A percentile compares a stretch with the other conserved stretches of the same genome.
Evolutionary conservation across 2,888 invertebrate genomes (phyloP).

Genomic region (Pollenia amentaria): DNA sequence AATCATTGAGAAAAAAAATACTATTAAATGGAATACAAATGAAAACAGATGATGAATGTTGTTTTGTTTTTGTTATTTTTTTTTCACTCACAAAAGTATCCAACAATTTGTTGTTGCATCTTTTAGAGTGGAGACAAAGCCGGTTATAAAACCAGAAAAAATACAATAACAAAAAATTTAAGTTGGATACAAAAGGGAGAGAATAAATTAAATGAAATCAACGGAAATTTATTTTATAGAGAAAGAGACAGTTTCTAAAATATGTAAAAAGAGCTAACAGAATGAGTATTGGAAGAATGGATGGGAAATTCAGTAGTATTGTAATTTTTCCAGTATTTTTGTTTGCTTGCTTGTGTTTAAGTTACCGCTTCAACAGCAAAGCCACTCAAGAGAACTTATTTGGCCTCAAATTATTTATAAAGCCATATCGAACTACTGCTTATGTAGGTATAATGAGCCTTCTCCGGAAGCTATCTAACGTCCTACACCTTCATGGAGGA

Average conservation of each 20-base stretch:
- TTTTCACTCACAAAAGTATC: conserved; percentile 13
- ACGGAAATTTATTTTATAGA: neutral
- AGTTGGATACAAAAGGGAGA: conserved; percentile 26
- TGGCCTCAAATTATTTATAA: too few species aligned
- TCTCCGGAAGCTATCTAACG: too few species aligned
- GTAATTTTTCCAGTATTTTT: too few species aligned
- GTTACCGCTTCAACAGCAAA: too few species aligned
- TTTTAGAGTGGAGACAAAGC: conserved; percentile 45
- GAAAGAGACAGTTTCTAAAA: conserved; percentile 7
- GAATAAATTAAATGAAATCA: neutral
- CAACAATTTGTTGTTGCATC: conserved; percentile 24
- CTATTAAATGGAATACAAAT: conserved; percentile 53
- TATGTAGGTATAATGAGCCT: too few species aligned
- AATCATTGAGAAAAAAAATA: conserved; percentile 41
- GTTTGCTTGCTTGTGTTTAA: too few species aligned
- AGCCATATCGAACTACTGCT: too few species aligned
- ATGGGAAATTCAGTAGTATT: too few species aligned
- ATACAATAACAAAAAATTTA: conserved; percentile 15
- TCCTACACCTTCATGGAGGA: too few species aligned
- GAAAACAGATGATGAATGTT: conserved; percentile 58
- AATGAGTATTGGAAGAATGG: neutral
- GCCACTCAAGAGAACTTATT: too few species aligned
- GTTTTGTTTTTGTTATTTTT: conserved; percentile 19
- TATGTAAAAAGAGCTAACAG: neutral
- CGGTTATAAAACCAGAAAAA: conserved; percentile 49